Percentiles rank a stretch among this genome's conserved stretches.
Evolutionary conservation across 1,140 invertebrate species (phyloP).

Genomic region (Trissolcus basalis): DNA sequence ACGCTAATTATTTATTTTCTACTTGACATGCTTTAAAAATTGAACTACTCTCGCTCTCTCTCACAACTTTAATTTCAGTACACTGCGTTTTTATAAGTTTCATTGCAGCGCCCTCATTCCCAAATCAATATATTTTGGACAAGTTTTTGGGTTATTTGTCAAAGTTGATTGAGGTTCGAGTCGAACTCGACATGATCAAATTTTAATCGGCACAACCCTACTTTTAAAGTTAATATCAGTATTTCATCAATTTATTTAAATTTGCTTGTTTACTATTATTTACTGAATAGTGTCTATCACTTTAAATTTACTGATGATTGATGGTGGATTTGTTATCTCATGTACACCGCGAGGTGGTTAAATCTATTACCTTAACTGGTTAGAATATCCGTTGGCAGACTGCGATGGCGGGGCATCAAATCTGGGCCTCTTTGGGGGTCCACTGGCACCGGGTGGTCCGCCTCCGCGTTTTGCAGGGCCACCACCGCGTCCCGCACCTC

Average conservation of each 20-base stretch:
- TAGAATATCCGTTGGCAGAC: slow-evolving; percentile 71
- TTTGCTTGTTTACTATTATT: slow-evolving; percentile 19
- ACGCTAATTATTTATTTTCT: too few species aligned
- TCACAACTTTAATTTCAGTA: not conserved
- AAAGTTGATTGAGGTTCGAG: slow-evolving; percentile 30
- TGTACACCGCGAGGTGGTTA: slow-evolving; percentile 32
- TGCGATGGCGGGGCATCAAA: slow-evolving; percentile 71
- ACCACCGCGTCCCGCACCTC: slow-evolving; percentile 63
- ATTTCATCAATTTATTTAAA: slow-evolving; percentile 7
- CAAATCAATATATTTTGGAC: slow-evolving; percentile 12
- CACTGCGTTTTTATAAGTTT: not conserved
- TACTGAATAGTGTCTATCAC: too few species aligned
- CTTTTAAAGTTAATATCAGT: slow-evolving; percentile 16
- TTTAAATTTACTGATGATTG: too few species aligned
- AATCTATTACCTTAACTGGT: slow-evolving; percentile 65
- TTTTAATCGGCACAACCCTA: slow-evolving; percentile 56
- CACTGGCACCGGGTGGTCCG: slow-evolving; percentile 70
- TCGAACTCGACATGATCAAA: slow-evolving; percentile 54
- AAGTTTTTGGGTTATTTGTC: slow-evolving; percentile 8
- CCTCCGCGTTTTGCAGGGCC: slow-evolving; percentile 72
- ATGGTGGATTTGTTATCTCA: slow-evolving; percentile 4
- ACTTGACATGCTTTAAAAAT: too few species aligned
- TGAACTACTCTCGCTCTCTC: too few species aligned
- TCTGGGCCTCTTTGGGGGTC: slow-evolving; percentile 72
- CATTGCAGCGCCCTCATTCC: slow-evolving; percentile 7